Percentiles rank a stretch among this genome's conserved stretches.
Conservation (phyloP, 2,797 vertebrate genomes). For the Phalloptychus januarius region DNA sequence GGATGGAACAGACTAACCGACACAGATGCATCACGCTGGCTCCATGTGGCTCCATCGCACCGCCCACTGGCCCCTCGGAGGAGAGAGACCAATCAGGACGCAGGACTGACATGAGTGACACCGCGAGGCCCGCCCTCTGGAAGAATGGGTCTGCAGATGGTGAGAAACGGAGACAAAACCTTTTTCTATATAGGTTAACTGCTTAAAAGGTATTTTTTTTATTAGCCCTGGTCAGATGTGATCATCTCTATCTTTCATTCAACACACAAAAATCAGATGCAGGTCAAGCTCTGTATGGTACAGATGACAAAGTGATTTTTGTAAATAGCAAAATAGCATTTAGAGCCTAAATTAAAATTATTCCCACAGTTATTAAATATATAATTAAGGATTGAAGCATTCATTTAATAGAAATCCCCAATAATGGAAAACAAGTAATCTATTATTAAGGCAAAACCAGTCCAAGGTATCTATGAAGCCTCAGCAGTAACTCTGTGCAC, state of each 20-base stretch:
- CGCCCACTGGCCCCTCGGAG: conserved; percentile 54
- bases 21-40: conserved; percentile 32
- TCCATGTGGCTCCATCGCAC: conserved; percentile 67
- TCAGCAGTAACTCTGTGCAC: not conserved
- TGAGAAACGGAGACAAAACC: conserved; percentile 5
- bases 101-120: conserved; percentile 23
- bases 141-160: conserved; percentile 33
- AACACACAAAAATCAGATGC: not conserved
- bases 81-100: conserved; percentile 56
- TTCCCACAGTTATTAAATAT: not conserved
- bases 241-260: not conserved
- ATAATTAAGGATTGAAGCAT: not conserved
- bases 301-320: not conserved
- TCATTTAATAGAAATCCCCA: not conserved
- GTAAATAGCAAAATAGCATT: not conserved
- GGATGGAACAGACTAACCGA: conserved; percentile 59
- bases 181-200: not conserved
- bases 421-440: not conserved
- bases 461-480: not conserved
- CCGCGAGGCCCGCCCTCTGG: conserved; percentile 43
- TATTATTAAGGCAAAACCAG: not conserved
- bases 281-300: not conserved
- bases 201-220: not conserved
- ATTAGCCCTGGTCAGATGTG: not conserved
- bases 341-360: not conserved